A percentile compares a stretch with the other conserved stretches of the same genome.
These are phyloP conservation scores for Scaptomyza pallida DNA, from an alignment of 1,140 invertebrate genomes.

Conservation along the genomic window DNA sequence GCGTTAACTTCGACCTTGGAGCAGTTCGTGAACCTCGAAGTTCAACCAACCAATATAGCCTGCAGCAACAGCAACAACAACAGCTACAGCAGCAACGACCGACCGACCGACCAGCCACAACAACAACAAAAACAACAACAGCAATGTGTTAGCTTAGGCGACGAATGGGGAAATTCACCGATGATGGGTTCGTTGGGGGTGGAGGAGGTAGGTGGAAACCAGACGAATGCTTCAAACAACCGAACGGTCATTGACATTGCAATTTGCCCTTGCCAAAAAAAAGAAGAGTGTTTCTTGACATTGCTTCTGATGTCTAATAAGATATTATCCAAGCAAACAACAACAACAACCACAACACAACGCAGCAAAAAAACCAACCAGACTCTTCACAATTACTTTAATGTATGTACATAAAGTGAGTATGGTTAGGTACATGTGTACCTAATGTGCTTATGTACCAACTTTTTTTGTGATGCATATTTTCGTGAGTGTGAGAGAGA, in stretches of 20 bases:
- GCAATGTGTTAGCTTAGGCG: conserved; percentile 69
- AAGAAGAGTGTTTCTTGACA: conserved; percentile 55
- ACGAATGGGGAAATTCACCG: conserved; percentile 39
- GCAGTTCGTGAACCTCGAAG: conserved; percentile 78
- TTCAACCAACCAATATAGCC: conserved; percentile 76
- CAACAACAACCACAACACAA: not conserved
- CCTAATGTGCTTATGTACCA: not conserved
- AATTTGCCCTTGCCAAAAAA: conserved; percentile 55
- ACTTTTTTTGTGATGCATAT: not conserved
- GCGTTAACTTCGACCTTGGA: conserved; percentile 80
- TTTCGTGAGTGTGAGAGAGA: not conserved
- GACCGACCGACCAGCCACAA: conserved; percentile 17
- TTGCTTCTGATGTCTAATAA: conserved; percentile 55
- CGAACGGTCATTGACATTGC: conserved; percentile 65
- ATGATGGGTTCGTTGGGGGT: conserved; percentile 18
- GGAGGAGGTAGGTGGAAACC: conserved; percentile 36
- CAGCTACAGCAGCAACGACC: conserved; percentile 35
- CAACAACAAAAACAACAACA: conserved; percentile 23
- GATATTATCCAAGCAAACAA: conserved; percentile 14
- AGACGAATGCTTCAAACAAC: conserved; percentile 60
- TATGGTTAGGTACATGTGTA: not conserved
- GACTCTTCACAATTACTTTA: conserved; percentile 1
- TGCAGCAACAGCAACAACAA: conserved; percentile 54
- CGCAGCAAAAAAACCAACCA: not conserved
- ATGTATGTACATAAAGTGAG: conserved; percentile 1